Conservation (phyloP, 2,888 invertebrate genomes). For the Listrodromus nycthemerus region DNA sequence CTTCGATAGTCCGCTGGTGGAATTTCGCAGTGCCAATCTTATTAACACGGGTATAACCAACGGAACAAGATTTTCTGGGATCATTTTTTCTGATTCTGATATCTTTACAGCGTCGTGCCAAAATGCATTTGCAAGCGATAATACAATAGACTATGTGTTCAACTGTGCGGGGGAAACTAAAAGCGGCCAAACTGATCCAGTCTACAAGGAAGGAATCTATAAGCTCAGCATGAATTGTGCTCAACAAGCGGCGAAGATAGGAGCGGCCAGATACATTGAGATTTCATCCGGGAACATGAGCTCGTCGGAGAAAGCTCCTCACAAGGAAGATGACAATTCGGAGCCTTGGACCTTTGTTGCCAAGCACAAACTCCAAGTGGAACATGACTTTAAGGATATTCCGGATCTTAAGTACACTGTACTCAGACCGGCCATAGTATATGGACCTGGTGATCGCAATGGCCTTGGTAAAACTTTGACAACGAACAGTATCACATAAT, state of each 20-base stretch:
- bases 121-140: constrained; percentile 89
- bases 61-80: neutral
- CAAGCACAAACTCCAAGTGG: constrained; percentile 93
- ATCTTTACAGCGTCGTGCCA: constrained; percentile 90
- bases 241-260: constrained; percentile 89
- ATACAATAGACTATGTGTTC: constrained; percentile 91
- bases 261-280: constrained; percentile 91
- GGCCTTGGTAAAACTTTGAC: constrained; percentile 89
- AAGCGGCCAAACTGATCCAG: constrained; percentile 94
- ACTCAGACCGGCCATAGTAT: constrained; percentile 93
- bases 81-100: neutral
- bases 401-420: constrained; percentile 91
- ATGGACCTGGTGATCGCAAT: constrained; percentile 93
- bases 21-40: constrained; percentile 96
- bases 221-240: constrained; percentile 94
- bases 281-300: constrained; percentile 93
- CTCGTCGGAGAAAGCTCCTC: constrained; percentile 91
- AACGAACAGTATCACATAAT: constrained; percentile 31
- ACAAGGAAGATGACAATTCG: constrained; percentile 90
- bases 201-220: constrained; percentile 95
- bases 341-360: constrained; percentile 95
- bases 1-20: constrained; percentile 91
- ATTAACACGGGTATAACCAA: constrained; percentile 91
- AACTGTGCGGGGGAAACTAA: constrained; percentile 97
- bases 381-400: constrained; percentile 90